These are phyloP conservation scores for Aurelia sp. DNA, from an alignment of 30 jellyfish, hydroid and myxozoan genomes.

Conservation along the genomic window DNA sequence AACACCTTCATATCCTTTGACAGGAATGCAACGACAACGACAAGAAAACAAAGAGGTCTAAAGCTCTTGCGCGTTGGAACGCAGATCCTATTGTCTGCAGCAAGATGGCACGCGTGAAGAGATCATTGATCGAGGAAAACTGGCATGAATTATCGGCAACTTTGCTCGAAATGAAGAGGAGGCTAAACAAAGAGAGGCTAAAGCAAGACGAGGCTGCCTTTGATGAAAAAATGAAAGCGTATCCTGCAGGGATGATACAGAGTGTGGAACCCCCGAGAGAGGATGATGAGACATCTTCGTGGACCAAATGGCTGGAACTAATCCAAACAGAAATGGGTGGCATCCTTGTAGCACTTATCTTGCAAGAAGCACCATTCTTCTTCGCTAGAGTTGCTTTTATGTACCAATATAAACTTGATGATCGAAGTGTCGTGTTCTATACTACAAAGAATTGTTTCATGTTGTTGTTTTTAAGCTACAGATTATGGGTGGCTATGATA, in stretches of 20 bases:
- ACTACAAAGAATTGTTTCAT: slow-evolving; percentile 52
- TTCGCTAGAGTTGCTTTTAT: slow-evolving; percentile 64
- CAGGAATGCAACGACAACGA: not conserved
- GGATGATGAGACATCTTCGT: not conserved
- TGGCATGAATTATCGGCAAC: slow-evolving; percentile 57
- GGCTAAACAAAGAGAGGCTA: not conserved
- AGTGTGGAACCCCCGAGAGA: slow-evolving; percentile 1
- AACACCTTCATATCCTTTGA: not conserved
- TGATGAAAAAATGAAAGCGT: not conserved
- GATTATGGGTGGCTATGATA: slow-evolving; percentile 58
- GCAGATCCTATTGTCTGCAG: slow-evolving; percentile 1
- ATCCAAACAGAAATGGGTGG: slow-evolving; percentile 77
- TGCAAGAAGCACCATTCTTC: slow-evolving; percentile 88
- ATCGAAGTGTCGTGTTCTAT: slow-evolving; percentile 52
- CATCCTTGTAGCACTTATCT: slow-evolving; percentile 54
- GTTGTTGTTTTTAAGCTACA: slow-evolving; percentile 41
- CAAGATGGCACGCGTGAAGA: slow-evolving; percentile 13
- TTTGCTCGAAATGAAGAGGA: slow-evolving; percentile 10
- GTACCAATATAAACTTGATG: slow-evolving; percentile 33
- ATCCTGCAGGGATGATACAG: not conserved
- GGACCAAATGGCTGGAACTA: slow-evolving; percentile 38
- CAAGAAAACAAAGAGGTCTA: not conserved
- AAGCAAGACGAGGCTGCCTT: not conserved
- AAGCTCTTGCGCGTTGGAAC: slow-evolving; percentile 14
- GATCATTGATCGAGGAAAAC: slow-evolving; percentile 36